Percentiles rank a stretch among this genome's conserved stretches.
Evolutionary conservation across 2,888 invertebrate genomes (phyloP).

Genomic region (Xylophagus ater): DNA sequence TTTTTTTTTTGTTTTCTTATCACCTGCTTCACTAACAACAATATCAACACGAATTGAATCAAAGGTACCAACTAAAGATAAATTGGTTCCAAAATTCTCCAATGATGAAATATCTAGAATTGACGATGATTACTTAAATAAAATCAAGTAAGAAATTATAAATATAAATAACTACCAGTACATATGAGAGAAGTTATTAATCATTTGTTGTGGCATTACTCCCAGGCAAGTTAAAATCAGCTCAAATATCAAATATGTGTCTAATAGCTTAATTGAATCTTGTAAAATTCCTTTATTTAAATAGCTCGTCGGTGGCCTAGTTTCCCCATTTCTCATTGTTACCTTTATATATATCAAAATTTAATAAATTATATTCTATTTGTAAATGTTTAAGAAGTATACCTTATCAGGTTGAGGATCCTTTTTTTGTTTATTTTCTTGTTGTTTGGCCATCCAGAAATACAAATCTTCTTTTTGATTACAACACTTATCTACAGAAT

Average conservation of each 20-base stretch:
- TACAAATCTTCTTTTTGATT: slow-evolving; percentile 78
- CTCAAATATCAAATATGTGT: slow-evolving; percentile 89
- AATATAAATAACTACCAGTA: no score
- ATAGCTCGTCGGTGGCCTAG: slow-evolving; percentile 33
- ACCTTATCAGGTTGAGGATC: slow-evolving; percentile 38
- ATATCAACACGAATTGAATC: slow-evolving; percentile 87
- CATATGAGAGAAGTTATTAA: slow-evolving; percentile 36
- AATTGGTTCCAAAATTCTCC: slow-evolving; percentile 80
- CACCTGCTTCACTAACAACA: slow-evolving; percentile 77
- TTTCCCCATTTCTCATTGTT: slow-evolving; percentile 37
- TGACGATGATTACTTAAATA: slow-evolving; percentile 26
- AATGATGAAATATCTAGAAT: slow-evolving; percentile 53
- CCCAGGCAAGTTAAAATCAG: slow-evolving; percentile 81
- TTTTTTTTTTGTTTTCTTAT: slow-evolving; percentile 43
- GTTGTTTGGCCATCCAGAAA: slow-evolving; percentile 94
- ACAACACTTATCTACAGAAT: slow-evolving; percentile 37
- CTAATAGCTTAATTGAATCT: slow-evolving; percentile 72
- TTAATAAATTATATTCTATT: background rate
- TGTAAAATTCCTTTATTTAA: slow-evolving; percentile 57
- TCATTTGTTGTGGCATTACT: slow-evolving; percentile 79
- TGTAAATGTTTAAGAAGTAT: background rate
- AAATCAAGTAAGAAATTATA: no score
- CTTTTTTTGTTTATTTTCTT: slow-evolving; percentile 38
- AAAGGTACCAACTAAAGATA: slow-evolving; percentile 72
- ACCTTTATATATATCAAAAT: slow-evolving; percentile 31